Evolutionary conservation across 2,113 vertebrate species (phyloP), one percentile per base, ranked within the genome.

Genomic region (Oreochromis spilurus): DNA sequence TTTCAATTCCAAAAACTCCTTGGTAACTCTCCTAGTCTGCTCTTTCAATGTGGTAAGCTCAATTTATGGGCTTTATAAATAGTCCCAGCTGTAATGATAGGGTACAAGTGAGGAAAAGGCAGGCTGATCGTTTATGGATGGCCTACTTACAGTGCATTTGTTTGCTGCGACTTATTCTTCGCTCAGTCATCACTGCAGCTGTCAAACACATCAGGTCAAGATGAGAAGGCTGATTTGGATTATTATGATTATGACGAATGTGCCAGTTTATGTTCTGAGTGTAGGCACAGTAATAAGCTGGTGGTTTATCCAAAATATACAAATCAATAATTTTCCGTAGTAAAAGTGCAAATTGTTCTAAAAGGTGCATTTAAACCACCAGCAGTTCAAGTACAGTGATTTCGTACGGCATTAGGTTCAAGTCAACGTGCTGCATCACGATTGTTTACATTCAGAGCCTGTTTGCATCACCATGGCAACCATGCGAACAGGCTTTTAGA

Each of bases 11-110:
- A 86, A 87, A 90, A 91, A 84, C 84, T 85, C 86, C 88, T 88
- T 90, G 89, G 91, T 94, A 92, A 87, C 93, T 94, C 57, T 4
- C 54, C 78, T 53, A 34, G 50, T 58, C 50, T 53, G 87, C 58
- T 89, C 67, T 86, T 88, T 89, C 85, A 84, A n/a, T 93, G 95
- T 79, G 88, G 92, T 82, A 70, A 89, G 67, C 85, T 87, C 88
- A 90, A 91, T 95, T 95, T 92, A 92, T 94, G 93, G 88, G 84
- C 87, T 95, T 95, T 95, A 96, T 95, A 97, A 96, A 96, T 96
- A 96, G 89, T 88, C 21, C 75, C 87, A 80, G 92, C 92, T 36
- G 88, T 96, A 96, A 97, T 97, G 95, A 95, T 89, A 94, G 96
- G 91, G 88, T 94, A 72, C 50, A 87, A 87, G 90, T 88, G 91